These are phyloP conservation scores for Drosophila monieri DNA, from an alignment of 2,888 invertebrate genomes.

Conservation along the genomic window DNA sequence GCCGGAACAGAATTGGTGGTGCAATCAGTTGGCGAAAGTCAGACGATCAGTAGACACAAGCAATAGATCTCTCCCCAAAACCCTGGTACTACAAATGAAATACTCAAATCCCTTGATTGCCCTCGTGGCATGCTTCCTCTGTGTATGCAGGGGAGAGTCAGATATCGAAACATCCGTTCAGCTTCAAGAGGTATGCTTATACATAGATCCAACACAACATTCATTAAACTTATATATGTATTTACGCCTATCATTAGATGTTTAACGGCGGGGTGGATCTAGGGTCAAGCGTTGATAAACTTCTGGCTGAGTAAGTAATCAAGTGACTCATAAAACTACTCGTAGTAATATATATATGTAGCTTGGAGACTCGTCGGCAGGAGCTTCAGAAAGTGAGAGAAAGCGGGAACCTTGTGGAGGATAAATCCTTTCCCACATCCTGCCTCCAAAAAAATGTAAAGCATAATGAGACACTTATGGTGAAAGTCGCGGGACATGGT, in stretches of 20 bases:
- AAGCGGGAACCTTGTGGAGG: background rate
- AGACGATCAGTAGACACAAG: background rate
- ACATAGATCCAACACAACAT: no score
- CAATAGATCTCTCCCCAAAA: background rate
- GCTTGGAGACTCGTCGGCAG: slow-evolving; percentile 16
- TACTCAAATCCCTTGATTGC: background rate
- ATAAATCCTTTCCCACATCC: background rate
- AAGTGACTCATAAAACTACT: background rate
- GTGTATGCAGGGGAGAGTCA: background rate
- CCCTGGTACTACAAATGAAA: background rate
- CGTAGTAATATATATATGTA: background rate
- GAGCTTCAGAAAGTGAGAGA: slow-evolving; percentile 8
- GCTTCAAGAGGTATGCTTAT: slow-evolving; percentile 9
- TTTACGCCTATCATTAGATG: background rate
- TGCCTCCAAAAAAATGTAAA: background rate
- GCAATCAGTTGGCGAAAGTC: background rate
- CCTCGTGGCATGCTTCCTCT: slow-evolving; percentile 7
- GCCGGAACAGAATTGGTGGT: background rate
- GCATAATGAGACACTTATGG: background rate
- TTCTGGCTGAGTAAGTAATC: slow-evolving; percentile 17
- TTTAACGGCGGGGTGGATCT: slow-evolving; percentile 2
- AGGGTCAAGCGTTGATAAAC: slow-evolving; percentile 10
- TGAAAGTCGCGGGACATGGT: slow-evolving; percentile 20
- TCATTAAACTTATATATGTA: background rate
- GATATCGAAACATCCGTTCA: background rate